phyloP scores from a whole-genome alignment of 23 tunicate genomes.

The Halocynthia aurantium region DNA sequence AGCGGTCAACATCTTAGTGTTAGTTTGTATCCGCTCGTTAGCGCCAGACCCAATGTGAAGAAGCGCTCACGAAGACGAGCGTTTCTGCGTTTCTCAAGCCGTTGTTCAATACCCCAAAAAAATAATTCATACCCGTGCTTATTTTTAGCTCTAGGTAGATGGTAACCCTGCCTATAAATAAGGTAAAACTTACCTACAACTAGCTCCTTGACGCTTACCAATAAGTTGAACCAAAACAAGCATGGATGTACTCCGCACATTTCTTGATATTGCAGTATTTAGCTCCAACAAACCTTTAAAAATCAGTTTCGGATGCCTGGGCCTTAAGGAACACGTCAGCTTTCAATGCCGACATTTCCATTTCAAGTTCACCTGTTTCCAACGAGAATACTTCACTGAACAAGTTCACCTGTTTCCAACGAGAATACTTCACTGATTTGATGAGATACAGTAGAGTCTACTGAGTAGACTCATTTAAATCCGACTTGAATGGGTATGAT shows the following conservation, averaged over 20 bases:
- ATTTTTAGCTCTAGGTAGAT: too few relatives aligned
- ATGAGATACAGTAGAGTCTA: too few relatives aligned
- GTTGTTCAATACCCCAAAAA: too few relatives aligned
- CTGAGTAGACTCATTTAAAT: conserved; percentile 35
- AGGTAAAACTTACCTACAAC: too few relatives aligned
- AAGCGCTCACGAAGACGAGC: too few relatives aligned
- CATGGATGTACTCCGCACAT: conserved; percentile 23
- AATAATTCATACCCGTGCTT: too few relatives aligned
- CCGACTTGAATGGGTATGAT: conserved; percentile 27
- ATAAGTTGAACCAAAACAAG: conserved; percentile 27
- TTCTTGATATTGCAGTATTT: conserved; percentile 20
- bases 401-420: conserved; percentile 31
- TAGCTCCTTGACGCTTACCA: too few relatives aligned
- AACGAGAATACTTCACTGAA: conserved; percentile 35
- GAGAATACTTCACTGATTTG: conserved; percentile 37
- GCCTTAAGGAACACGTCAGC: conserved; percentile 34
- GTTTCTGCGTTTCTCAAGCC: too few relatives aligned
- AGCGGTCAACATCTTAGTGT: too few relatives aligned
- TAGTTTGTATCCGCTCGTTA: too few relatives aligned
- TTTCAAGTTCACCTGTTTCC: conserved; percentile 32
- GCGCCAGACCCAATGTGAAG: too few relatives aligned
- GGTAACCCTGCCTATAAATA: too few relatives aligned
- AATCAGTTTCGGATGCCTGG: conserved; percentile 19
- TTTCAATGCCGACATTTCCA: conserved; percentile 29
- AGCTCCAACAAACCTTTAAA: conserved; percentile 18